These are phyloP conservation scores for Ormyrus rosae DNA, from an alignment of 2,888 invertebrate genomes.

Conservation along the genomic window DNA sequence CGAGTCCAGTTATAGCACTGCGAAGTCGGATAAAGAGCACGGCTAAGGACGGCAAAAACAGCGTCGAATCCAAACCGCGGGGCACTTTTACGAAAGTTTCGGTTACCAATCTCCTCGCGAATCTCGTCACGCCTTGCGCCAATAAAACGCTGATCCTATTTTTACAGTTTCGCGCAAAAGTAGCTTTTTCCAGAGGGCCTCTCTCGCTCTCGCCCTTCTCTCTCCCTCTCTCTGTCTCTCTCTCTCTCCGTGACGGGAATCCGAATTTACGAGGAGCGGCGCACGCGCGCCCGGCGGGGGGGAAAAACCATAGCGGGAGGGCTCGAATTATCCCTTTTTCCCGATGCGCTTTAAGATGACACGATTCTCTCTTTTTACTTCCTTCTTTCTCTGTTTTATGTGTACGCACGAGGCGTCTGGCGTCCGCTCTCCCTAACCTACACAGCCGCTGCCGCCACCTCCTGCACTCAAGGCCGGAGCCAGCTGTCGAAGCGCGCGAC, in stretches of 20 bases:
- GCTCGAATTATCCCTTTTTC: conserved; percentile 49
- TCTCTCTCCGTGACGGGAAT: conserved; percentile 52
- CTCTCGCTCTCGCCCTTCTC: neutral
- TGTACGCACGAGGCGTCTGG: conserved; percentile 15
- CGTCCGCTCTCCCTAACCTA: neutral
- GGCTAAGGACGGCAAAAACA: too few relatives aligned
- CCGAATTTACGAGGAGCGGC: conserved; percentile 51
- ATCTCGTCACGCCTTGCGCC: conserved; percentile 52
- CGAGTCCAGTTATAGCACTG: too few relatives aligned
- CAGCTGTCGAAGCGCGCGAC: conserved; percentile 39
- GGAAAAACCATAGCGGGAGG: conserved; percentile 21
- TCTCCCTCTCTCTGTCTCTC: neutral
- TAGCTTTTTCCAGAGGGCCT: conserved; percentile 25
- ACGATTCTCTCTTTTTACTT: conserved; percentile 33
- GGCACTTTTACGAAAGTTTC: too few relatives aligned
- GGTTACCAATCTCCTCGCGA: conserved; percentile 41
- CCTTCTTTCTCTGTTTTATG: conserved; percentile 39
- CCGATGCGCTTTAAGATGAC: conserved; percentile 40
- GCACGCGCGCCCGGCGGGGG: conserved; percentile 12
- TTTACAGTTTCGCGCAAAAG: conserved; percentile 57
- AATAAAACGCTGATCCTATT: conserved; percentile 58
- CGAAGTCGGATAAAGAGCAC: too few relatives aligned
- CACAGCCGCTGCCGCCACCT: neutral
- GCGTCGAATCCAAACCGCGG: too few relatives aligned
- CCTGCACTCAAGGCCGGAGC: conserved; percentile 2